Evolutionary conservation across 2,113 vertebrate genomes (phyloP).

Genomic region (Lichenostomus cassidix): DNA sequence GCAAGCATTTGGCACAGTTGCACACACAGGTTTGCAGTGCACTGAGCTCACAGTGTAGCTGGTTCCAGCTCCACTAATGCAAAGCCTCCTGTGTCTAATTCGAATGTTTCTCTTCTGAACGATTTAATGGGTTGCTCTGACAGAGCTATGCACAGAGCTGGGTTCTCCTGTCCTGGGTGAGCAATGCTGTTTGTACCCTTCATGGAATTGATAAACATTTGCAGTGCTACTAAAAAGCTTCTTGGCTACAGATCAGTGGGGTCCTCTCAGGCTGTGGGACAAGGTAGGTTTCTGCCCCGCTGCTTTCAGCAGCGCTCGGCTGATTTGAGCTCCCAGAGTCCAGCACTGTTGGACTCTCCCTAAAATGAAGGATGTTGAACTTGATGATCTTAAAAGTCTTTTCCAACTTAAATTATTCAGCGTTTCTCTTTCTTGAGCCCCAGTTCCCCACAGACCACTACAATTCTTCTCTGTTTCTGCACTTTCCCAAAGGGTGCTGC

Average conservation of each 20-base stretch:
- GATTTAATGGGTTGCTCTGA: neutral
- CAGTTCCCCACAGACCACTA: neutral
- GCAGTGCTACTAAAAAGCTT: neutral
- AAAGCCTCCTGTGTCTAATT: neutral
- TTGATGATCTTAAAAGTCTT: neutral
- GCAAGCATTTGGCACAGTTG: neutral
- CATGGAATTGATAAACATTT: neutral
- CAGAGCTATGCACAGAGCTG: neutral
- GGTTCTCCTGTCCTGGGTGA: neutral
- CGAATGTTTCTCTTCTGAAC: neutral
- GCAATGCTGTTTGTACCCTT: neutral
- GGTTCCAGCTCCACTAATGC: neutral
- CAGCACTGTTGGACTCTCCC: neutral
- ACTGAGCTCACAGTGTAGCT: neutral
- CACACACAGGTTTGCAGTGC: neutral
- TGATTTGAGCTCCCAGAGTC: neutral
- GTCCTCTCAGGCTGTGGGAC: neutral
- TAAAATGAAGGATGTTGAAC: neutral
- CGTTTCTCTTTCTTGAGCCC: neutral
- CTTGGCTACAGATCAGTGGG: neutral
- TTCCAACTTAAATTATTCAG: neutral
- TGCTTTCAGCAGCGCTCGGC: neutral
- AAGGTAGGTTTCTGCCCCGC: neutral
- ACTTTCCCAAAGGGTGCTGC: neutral
- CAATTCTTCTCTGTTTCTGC: neutral